These are phyloP conservation scores for Mimas tiliae DNA, from an alignment of 2,888 invertebrate species.

Conservation along the genomic window DNA sequence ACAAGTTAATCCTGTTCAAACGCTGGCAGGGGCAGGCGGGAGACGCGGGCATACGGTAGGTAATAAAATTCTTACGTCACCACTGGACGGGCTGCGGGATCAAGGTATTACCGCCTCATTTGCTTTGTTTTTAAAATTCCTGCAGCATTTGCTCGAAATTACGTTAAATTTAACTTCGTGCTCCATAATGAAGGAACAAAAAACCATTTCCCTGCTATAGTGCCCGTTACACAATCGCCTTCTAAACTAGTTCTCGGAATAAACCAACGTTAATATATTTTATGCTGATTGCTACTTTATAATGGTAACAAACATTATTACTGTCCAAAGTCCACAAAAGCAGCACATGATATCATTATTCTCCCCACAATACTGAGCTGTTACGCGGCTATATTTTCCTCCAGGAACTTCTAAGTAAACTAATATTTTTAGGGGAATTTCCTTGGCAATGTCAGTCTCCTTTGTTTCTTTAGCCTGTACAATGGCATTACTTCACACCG, in stretches of 20 bases:
- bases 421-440: constrained; percentile 48
- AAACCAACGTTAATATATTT: constrained; percentile 10
- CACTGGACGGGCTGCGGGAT: constrained; percentile 56
- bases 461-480: constrained; percentile 53
- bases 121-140: constrained; percentile 52
- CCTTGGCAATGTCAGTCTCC: constrained; percentile 40
- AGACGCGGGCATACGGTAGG: constrained; percentile 48
- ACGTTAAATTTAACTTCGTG: constrained; percentile 9
- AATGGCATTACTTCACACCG: constrained; percentile 65
- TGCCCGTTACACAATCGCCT: neutral
- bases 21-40: constrained; percentile 52
- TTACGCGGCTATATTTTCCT: constrained; percentile 45
- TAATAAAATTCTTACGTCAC: constrained; percentile 80
- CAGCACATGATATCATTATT: constrained; percentile 35
- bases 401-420: constrained; percentile 42
- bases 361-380: constrained; percentile 46
- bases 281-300: constrained; percentile 10
- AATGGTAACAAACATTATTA: constrained; percentile 18
- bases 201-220: neutral
- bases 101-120: constrained; percentile 66
- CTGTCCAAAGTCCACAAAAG: constrained; percentile 14
- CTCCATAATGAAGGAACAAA: constrained; percentile 2
- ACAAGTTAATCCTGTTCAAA: constrained; percentile 82
- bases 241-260: neutral
- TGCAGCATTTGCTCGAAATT: constrained; percentile 18